Conservation (phyloP, 2,888 invertebrate species). For the Deilephila porcellus region DNA sequence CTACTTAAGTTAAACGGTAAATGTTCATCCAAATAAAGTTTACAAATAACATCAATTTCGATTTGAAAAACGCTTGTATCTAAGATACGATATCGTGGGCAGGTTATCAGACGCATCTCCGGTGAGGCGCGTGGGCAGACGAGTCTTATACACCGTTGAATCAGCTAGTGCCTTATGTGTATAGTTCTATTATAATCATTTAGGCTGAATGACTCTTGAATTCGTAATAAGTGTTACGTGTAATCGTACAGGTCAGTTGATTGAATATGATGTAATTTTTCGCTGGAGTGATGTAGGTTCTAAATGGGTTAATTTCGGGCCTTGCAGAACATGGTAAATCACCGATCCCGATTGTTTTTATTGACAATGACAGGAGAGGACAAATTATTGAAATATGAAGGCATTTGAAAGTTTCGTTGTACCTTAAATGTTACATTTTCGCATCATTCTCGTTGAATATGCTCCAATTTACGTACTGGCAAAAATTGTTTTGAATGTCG, state of each 20-base stretch:
- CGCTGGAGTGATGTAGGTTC: no score
- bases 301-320: no score
- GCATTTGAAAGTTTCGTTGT: no score
- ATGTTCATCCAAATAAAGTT: background rate
- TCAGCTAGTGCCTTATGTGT: background rate
- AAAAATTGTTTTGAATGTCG: no score
- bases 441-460: no score
- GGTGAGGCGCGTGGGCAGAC: conserved; percentile 4
- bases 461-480: no score
- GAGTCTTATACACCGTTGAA: conserved; percentile 3
- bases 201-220: background rate
- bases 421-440: no score
- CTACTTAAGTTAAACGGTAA: no score
- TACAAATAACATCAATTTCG: background rate
- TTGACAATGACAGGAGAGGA: no score
- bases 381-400: no score
- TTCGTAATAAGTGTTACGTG: background rate
- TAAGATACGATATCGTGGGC: conserved; percentile 2
- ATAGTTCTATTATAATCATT: background rate
- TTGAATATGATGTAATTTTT: background rate
- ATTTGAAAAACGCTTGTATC: background rate
- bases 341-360: no score
- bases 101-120: conserved; percentile 21
- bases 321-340: no score
- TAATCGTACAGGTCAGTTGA: background rate